Base-by-base conservation (phyloP, 1,140 invertebrate genomes). In the Nasonia giraulti region DNA sequence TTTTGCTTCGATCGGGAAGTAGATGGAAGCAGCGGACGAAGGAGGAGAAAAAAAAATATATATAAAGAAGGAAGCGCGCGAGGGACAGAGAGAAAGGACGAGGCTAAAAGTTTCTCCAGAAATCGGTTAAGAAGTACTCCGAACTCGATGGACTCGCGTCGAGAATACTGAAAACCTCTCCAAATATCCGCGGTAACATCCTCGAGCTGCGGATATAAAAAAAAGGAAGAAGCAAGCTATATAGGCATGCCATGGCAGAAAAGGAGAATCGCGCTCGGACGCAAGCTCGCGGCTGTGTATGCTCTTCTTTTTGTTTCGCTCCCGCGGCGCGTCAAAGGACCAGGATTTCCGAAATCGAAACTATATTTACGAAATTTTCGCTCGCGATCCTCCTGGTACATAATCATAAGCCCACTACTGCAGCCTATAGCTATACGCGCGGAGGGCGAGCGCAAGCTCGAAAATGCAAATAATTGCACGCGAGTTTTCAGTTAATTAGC, bases 121-220 rank as follows among this genome's bases (percentile, higher is more conserved):
- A 85, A 85, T 82, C 84, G 80, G 84, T 85, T 85, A 85, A 85
- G 75, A 85, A 85, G 84, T 85, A 79, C 84, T 85, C 66, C 76
- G 47, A 85, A 82, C 75, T 85, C 80, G 80, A 85, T 82, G 74
- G 84, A 82, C 75, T 85, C 80, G 66, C 75, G 44, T 73, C 50
- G 75, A 79, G 84, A 85, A 85, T 85, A 85, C 80, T 82, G 75
- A 85, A 85, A 85, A 78, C n/a, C 80, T 82, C 33, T 82, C 23
- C 14, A 77, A 68, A 79, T 80, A 80, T 27, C 0, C 77, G 71
- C 68, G 50, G 84, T 80, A 82, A 80, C 79, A 81, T 77, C 37
- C 78, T 69, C 55, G 40, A 37, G 66, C 37, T 71, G 69, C 68
- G 68, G 68, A 69, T 47, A 40, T 50, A 50, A 31, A 50, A 44